Evolutionary conservation across 2,888 invertebrate species (phyloP), one percentile per base, ranked within the genome.

Genomic region (Acleris literana): DNA sequence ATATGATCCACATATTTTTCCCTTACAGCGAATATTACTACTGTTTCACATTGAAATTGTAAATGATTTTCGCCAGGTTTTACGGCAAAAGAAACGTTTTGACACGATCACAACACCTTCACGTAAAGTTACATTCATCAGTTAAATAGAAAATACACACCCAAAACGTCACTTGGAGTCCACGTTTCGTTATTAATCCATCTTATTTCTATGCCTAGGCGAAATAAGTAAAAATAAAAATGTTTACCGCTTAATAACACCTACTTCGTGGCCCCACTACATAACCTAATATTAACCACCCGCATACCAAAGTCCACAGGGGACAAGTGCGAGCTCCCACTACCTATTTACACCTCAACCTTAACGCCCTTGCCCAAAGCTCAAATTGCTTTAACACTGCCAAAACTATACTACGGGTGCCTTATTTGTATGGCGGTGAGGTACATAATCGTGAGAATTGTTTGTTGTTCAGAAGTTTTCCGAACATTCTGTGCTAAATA

Each of bases 211-310:
- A 17, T 46, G 5, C 46, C 0, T 16, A n/a, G 6, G 7, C 2
- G 5, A 46, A 6, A 46, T 46, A 6, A 13, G 3, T n/a, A 6
- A 46, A 46, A 44, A 44, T 4, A 5, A 44, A 44, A 44, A 44
- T 4, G 5, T 7, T 29, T n/a, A n/a, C 11, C 16, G 7, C 6
- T 39, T 1, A 39, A 13, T 18, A 33, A n/a, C 44, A 43, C 51
- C 11, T 5, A 11, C 33, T 25, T 60, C 9, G 17, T 52, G 44
- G 65, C 61, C 65, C 51, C 44, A 57, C 65, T 52, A 13, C 61
- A 52, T 61, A 65, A 61, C 65, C 65, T 52, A 65, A 65, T 65
- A 65, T 65, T 65, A 65, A 61, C 61, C 64, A 46, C 65, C 65
- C 65, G 65, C 65, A 65, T 65, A 39, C 64, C 64, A 48, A 55